phyloP scores from a whole-genome alignment of 1,140 invertebrate genomes.

The Brachionus calyciflorus region DNA sequence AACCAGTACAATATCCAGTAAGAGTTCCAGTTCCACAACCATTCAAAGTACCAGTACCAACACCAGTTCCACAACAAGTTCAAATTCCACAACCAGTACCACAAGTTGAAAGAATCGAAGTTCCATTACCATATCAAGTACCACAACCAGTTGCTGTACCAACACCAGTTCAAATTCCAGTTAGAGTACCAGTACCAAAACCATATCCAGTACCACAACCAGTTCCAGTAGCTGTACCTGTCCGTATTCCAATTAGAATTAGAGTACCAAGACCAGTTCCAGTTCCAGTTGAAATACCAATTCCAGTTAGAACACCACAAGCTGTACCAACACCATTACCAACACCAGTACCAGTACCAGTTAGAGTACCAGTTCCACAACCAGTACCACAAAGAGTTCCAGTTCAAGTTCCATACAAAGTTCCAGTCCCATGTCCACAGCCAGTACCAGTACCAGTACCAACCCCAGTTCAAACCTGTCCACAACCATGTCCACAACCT shows the following conservation, averaged over 20 bases:
- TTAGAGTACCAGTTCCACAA: neutral
- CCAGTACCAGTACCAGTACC: neutral
- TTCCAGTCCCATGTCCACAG: neutral
- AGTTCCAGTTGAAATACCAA: constrained; percentile 17
- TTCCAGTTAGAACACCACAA: too few species aligned
- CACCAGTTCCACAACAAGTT: constrained; percentile 1
- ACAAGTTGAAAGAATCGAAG: too few species aligned
- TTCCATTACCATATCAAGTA: neutral
- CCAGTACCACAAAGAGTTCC: constrained; percentile 19
- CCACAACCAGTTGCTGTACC: neutral
- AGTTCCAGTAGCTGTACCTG: neutral
- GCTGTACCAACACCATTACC: neutral
- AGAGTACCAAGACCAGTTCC: constrained; percentile 13
- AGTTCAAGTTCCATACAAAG: constrained; percentile 10
- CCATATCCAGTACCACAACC: constrained; percentile 17
- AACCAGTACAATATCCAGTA: constrained; percentile 13
- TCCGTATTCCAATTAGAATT: neutral
- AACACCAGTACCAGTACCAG: neutral
- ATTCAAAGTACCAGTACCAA: neutral
- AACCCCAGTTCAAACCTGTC: too few species aligned
- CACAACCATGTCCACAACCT: neutral
- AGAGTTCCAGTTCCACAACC: constrained; percentile 19
- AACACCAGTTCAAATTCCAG: neutral
- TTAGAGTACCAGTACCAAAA: constrained; percentile 27
- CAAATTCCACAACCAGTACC: neutral